Evolutionary conservation across 1,140 invertebrate genomes (phyloP), one percentile per base, ranked within the genome.

Genomic region (Hypsibius dujardini): DNA sequence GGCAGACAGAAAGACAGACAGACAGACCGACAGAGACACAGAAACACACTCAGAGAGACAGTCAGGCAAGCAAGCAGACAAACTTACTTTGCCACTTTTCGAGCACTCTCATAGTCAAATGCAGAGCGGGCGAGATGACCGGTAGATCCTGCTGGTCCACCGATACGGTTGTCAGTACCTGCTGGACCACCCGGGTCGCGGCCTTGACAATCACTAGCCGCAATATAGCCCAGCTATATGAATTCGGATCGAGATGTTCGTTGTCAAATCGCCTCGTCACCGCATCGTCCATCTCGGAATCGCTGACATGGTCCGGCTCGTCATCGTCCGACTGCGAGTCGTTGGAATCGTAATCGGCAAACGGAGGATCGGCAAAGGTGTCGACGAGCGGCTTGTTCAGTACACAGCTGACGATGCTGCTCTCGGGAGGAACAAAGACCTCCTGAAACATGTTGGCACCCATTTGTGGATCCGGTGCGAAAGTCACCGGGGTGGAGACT

Each of bases 351-450:
- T 93, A 93, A 76, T 90, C 88, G 73, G 91, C 86, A 42, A 67
- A 67, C 12, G 62, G 62, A 12, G 62, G 71, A 72, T 71, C 70
- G 45, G 70, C n/a, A 46, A 72, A 2, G 73, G 40, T n/a, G 70
- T 59, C 46, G 47, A 14, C 46, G 46, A n/a, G 1, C 74, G 91
- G 89, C 82, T 93, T 94, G 72, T 87, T 87, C 72, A 98, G 85
- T 76, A 97, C 86, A 79, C 89, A 94, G 0, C 90, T 91, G 67
- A 95, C 83, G 85, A 98, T 95, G 73, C 92, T 95, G 84, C 90
- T 90, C 79, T 92, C 87, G 0, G 95, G 95, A 0, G 94, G 88
- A n/a, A 96, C 87, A 81, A 97, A 98, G 75, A 93, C 90, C 81
- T 98, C 95, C 72, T 91, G 83, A 77, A 92, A 95, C 0, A 90